Evolutionary conservation across 2,113 vertebrate genomes (phyloP).

Genomic region (Podarcis muralis): DNA sequence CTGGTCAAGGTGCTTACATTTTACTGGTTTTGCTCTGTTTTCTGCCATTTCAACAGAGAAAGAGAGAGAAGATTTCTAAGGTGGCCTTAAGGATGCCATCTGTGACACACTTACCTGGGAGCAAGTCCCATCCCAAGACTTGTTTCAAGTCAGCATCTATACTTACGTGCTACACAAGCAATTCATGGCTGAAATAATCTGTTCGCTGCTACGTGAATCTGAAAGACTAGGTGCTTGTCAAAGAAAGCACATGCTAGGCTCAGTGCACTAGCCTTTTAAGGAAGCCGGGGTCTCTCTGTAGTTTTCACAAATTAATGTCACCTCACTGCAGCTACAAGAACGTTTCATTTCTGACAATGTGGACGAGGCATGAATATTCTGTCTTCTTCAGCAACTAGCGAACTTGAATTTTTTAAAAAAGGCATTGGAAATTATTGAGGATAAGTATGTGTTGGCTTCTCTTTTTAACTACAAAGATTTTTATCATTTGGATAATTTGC

Average conservation of each 20-base stretch:
- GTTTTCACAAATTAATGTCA: background rate
- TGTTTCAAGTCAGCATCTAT: background rate
- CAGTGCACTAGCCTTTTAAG: background rate
- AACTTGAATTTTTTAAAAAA: background rate
- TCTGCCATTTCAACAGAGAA: too few species aligned
- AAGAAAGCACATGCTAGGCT: background rate
- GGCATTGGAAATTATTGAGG: background rate
- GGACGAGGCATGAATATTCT: background rate
- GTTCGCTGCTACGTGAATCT: too few species aligned
- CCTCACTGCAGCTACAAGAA: background rate
- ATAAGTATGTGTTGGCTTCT: background rate
- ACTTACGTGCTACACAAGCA: background rate
- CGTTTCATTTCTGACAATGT: background rate
- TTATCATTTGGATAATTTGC: background rate
- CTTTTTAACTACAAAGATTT: background rate
- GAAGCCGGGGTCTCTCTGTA: background rate
- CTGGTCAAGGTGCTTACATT: background rate
- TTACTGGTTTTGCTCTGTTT: background rate
- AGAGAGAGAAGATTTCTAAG: background rate
- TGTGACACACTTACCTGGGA: background rate
- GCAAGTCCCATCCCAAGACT: background rate
- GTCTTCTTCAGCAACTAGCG: background rate
- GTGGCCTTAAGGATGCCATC: background rate
- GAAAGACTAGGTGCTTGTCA: background rate
- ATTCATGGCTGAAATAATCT: background rate